These are phyloP conservation scores for Brachionus angularis DNA, from an alignment of 1,140 invertebrate genomes.

Conservation along the genomic window DNA sequence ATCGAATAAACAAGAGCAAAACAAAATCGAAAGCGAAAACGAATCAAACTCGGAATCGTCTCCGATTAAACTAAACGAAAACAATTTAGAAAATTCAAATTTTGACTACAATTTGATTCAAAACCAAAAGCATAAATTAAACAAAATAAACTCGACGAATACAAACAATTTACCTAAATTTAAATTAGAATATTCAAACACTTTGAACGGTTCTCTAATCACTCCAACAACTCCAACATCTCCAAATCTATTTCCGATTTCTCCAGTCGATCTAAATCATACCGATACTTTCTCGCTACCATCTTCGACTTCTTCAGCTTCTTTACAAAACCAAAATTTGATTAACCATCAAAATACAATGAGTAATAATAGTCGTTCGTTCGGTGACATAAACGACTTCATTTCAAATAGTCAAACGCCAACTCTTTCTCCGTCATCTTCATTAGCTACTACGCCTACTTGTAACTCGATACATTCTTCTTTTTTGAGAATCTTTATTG, in stretches of 20 bases:
- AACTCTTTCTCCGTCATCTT: background rate
- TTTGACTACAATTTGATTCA: no score
- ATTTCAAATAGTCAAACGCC: no score
- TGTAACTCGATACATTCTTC: background rate
- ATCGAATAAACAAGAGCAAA: no score
- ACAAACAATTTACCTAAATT: background rate
- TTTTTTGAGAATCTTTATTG: constrained; percentile 41
- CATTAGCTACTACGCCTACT: background rate
- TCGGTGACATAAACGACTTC: constrained; percentile 14
- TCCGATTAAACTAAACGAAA: background rate
- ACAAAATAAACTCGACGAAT: no score
- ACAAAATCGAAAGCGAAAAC: background rate
- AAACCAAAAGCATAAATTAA: no score
- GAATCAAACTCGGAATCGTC: background rate
- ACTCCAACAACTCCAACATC: constrained; percentile 10
- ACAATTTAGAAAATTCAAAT: no score
- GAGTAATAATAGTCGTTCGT: constrained; percentile 25
- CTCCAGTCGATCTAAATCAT: background rate
- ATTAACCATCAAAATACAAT: background rate
- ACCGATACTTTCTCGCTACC: background rate
- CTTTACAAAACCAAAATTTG: background rate
- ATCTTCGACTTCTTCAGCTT: background rate
- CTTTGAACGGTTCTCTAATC: background rate
- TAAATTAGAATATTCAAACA: background rate
- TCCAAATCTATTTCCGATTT: background rate